Base-by-base conservation (phyloP, 2,888 invertebrate genomes). In the Andrena fulva region DNA sequence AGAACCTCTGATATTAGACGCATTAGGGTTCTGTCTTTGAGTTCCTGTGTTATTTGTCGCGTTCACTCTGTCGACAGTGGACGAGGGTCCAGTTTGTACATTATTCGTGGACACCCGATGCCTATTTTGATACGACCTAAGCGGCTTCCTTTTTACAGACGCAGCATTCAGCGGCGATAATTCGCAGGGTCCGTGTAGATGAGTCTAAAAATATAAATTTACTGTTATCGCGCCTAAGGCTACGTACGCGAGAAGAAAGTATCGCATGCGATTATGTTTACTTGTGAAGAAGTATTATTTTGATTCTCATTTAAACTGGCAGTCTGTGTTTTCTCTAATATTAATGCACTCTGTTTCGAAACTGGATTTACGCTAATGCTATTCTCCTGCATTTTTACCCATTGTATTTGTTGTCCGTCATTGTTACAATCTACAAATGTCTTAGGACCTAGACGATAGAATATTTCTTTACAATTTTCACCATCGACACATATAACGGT, bases 361-460 rank as follows among this genome's bases (percentile, higher is more conserved):
- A 89, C 78, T 56, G 90, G 76, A 76, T 91, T 89, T 79, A 87
- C 84, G 54, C 87, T 89, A 76, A 90, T 85, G 87, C 88, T 91
- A 85, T 91, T 91, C 71, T 92, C 91, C 84, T 88, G 90, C 86
- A 91, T 90, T 80, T 86, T 92, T 80, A 92, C 82, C 93, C 93
- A 92, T 89, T 92, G 92, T 86, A 90, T 89, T 84, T 92, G 89
- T 79, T 90, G 91, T 35, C 82, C 89, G 77, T 89, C 91, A 80
- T 85, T 81, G 66, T 83, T 85, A 84, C 81, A 85, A 48, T 85
- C 80, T 70, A 81, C 20, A 31, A 70, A 64, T 76, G 84, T 7
- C 66, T 90, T 89, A 68, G 82, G 68, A 82, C 81, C 90, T 90
- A 31, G 69, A 84, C 4, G 24, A 29, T 60, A 31, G 2, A 48